phyloP scores from a whole-genome alignment of 2,888 invertebrate species.

The Cheilosia variabilis region DNA sequence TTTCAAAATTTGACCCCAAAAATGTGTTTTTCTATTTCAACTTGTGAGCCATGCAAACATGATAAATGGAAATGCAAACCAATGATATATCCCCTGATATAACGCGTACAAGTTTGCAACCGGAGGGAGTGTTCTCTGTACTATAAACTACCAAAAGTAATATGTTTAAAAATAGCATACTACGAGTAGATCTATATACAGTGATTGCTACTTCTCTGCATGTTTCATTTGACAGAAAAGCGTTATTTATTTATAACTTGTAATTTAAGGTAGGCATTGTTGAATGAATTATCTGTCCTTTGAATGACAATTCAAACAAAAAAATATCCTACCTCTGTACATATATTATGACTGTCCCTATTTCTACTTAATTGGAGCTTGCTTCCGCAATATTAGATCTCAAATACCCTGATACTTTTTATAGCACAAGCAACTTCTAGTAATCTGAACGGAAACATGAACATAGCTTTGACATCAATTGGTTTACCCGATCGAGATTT shows the following conservation, averaged over 20 bases:
- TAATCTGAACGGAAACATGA: background rate
- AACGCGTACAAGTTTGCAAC: too few relatives aligned
- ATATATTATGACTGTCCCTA: background rate
- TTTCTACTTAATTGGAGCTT: background rate
- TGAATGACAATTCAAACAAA: background rate
- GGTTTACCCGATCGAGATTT: slow-evolving; percentile 10
- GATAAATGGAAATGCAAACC: too few relatives aligned
- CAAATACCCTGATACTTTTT: too few relatives aligned
- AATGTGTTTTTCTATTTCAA: too few relatives aligned
- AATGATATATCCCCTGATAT: too few relatives aligned
- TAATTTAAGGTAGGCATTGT: background rate
- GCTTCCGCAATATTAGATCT: background rate
- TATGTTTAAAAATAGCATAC: background rate
- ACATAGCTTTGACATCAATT: slow-evolving; percentile 9
- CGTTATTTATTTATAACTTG: background rate
- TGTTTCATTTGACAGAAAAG: background rate
- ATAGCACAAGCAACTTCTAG: background rate
- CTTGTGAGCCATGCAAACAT: too few relatives aligned
- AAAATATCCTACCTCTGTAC: background rate
- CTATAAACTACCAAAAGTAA: background rate
- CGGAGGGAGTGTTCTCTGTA: background rate
- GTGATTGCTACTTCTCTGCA: background rate
- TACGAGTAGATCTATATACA: background rate
- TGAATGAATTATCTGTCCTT: background rate
- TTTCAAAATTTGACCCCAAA: too few relatives aligned